These are phyloP conservation scores for Tribolium castaneum DNA, from an alignment of 1,140 invertebrate species.

Conservation along the genomic window DNA sequence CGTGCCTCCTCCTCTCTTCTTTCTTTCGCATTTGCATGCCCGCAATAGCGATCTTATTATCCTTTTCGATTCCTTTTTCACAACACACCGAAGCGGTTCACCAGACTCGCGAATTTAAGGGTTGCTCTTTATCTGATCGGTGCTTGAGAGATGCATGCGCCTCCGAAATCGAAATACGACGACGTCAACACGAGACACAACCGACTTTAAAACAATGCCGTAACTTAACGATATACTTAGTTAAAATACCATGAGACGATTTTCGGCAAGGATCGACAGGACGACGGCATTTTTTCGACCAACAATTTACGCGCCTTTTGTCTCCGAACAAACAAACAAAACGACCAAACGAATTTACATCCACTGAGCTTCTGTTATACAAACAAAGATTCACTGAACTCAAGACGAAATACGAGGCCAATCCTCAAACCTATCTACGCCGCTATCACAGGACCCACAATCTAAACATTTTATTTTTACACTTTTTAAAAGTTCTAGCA, in stretches of 20 bases:
- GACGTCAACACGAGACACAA: conserved; percentile 45
- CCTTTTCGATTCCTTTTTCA: conserved; percentile 4
- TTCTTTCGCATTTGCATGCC: conserved; percentile 49
- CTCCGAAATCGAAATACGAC: conserved; percentile 44
- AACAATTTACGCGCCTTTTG: conserved; percentile 21
- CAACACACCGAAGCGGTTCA: conserved; percentile 43
- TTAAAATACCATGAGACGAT: conserved; percentile 52
- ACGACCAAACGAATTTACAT: background rate
- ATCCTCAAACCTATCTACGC: no score
- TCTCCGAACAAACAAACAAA: background rate
- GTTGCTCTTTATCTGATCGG: conserved; percentile 55
- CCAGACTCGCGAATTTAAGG: conserved; percentile 56
- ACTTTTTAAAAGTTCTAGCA: no score
- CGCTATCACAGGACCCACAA: no score
- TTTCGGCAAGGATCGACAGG: conserved; percentile 13
- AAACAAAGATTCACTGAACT: background rate
- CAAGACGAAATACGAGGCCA: no score
- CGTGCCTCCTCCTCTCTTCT: conserved; percentile 28
- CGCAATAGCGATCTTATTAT: conserved; percentile 52
- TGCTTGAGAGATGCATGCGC: conserved; percentile 41
- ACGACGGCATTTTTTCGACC: conserved; percentile 25
- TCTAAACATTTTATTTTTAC: no score
- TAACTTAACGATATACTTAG: conserved; percentile 56
- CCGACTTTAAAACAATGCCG: conserved; percentile 50
- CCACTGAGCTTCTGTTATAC: background rate